phyloP scores from a whole-genome alignment of 2,888 invertebrate species.

The Dione vanillae region DNA sequence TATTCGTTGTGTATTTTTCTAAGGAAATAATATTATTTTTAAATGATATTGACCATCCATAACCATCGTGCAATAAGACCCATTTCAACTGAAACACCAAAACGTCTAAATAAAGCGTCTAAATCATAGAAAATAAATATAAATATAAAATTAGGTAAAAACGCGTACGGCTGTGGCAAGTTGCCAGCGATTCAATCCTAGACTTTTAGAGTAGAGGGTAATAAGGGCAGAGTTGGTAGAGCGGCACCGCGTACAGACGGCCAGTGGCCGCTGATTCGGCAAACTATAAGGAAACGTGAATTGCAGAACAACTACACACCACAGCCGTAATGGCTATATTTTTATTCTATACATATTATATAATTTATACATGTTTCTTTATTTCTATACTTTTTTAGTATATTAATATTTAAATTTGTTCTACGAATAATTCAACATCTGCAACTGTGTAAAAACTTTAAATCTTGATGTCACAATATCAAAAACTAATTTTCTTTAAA shows the following conservation, averaged over 20 bases:
- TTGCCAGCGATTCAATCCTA: not conserved
- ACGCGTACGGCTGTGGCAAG: not conserved
- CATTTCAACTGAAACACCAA: not conserved
- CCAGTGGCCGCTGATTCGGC: not conserved
- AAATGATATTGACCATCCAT: too few relatives aligned
- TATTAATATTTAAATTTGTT: not conserved
- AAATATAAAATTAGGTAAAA: not conserved
- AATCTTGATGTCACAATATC: not conserved
- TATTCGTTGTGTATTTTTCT: too few relatives aligned
- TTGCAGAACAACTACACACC: conserved; percentile 46
- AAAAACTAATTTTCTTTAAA: too few relatives aligned
- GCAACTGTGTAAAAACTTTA: not conserved
- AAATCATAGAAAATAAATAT: not conserved
- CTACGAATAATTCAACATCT: not conserved
- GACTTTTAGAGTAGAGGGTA: not conserved
- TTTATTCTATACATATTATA: not conserved
- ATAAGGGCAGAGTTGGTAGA: conserved; percentile 15
- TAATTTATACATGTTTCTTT: not conserved
- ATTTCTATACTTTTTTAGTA: not conserved
- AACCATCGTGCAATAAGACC: not conserved
- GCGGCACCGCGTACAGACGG: conserved; percentile 13
- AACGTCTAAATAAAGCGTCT: too few relatives aligned
- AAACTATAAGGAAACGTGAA: conserved; percentile 45
- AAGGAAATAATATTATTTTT: too few relatives aligned
- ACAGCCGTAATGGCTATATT: not conserved